Conservation (phyloP, 1,140 invertebrate species). For the Yoshiicerus persimilis region DNA sequence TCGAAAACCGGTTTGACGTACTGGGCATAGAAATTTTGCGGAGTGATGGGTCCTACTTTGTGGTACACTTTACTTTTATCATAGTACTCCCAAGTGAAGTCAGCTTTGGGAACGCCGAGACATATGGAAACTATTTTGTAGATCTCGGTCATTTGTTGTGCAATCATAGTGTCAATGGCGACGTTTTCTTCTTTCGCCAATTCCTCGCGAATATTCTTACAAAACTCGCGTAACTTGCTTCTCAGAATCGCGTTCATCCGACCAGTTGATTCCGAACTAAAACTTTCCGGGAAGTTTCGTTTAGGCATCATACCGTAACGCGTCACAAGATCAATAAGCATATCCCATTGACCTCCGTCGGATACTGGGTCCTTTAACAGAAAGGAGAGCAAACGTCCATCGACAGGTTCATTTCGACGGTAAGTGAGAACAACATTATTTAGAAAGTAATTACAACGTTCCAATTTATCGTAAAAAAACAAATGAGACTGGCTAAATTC, state of each 20-base stretch:
- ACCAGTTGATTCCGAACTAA: conserved; percentile 69
- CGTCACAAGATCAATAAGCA: conserved; percentile 82
- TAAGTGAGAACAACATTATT: conserved; percentile 78
- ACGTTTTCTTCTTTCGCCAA: conserved; percentile 53
- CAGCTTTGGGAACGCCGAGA: conserved; percentile 75
- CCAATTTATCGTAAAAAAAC: conserved; percentile 91
- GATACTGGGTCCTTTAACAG: conserved; percentile 74
- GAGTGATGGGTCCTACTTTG: conserved; percentile 72
- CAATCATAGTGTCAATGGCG: not conserved
- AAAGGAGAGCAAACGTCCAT: conserved; percentile 75
- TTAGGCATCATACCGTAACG: conserved; percentile 87
- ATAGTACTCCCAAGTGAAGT: conserved; percentile 83
- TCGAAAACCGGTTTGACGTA: conserved; percentile 77
- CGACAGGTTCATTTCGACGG: conserved; percentile 70
- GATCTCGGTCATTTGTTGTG: conserved; percentile 1
- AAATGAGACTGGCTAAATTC: conserved; percentile 86
- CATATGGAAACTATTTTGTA: conserved; percentile 69
- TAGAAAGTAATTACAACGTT: conserved; percentile 81
- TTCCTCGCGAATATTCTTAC: conserved; percentile 67
- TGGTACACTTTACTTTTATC: conserved; percentile 80
- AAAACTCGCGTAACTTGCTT: conserved; percentile 82
- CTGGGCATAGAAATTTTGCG: conserved; percentile 76
- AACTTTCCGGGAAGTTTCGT: conserved; percentile 79
- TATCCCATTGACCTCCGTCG: conserved; percentile 91
- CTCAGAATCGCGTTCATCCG: conserved; percentile 75